Evolutionary conservation across 2,888 invertebrate genomes (phyloP).

Genomic region (Eupithecia pulchellata): DNA sequence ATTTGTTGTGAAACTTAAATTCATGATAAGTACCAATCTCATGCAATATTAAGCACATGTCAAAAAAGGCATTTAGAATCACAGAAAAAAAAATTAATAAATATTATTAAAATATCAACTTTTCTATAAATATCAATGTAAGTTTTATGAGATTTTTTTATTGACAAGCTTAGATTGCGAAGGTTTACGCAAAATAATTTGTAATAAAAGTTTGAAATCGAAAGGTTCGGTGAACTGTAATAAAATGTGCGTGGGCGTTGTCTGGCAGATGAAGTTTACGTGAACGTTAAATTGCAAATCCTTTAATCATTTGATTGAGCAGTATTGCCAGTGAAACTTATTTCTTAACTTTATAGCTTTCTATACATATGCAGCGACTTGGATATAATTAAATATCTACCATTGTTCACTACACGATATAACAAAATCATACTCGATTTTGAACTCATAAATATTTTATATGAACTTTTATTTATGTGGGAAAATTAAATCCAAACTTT

Average conservation of each 20-base stretch:
- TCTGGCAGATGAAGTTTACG: background rate
- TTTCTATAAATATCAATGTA: background rate
- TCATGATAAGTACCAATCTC: background rate
- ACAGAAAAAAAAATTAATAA: background rate
- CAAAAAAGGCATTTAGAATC: background rate
- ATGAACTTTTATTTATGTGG: no score
- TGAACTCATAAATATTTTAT: no score
- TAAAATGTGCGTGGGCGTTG: slow-evolving; percentile 10
- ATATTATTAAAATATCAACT: background rate
- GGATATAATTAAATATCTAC: no score
- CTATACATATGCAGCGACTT: no score
- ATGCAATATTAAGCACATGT: background rate
- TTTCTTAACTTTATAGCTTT: background rate
- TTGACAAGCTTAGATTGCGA: slow-evolving; percentile 3
- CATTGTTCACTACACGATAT: no score
- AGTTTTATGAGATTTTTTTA: background rate
- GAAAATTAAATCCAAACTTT: no score
- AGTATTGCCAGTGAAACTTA: background rate
- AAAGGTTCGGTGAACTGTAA: slow-evolving; percentile 12
- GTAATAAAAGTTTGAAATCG: background rate
- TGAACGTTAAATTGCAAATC: background rate
- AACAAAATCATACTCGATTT: no score
- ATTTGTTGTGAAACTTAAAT: background rate
- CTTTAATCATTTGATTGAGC: background rate
- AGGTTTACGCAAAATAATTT: background rate